Percentiles rank a stretch among this genome's conserved stretches.
Conservation (phyloP, 1,140 invertebrate genomes). For the Tetramorium alpestre region DNA sequence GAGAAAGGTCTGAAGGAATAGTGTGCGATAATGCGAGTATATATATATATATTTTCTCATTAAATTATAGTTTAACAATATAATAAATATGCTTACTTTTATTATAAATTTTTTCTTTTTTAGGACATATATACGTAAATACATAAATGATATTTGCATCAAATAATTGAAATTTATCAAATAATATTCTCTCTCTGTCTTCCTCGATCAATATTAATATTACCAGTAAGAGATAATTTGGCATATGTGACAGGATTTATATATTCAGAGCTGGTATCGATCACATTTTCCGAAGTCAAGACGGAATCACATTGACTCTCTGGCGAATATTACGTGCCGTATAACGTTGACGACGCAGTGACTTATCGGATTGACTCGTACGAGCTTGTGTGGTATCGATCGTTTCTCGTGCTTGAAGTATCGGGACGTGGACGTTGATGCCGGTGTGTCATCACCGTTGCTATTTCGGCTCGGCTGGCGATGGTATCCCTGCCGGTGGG, state of each 20-base stretch:
- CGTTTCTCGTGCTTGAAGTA: slow-evolving; percentile 53
- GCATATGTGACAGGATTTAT: neutral
- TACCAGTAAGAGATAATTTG: slow-evolving; percentile 16
- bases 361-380: slow-evolving; percentile 72
- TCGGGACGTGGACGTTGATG: slow-evolving; percentile 64
- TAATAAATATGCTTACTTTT: neutral
- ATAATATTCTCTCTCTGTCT: neutral
- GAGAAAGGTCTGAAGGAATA: neutral
- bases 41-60: neutral
- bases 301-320: slow-evolving; percentile 22
- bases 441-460: slow-evolving; percentile 43
- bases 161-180: neutral
- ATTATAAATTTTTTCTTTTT: neutral
- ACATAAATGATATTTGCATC: neutral
- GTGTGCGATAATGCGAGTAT: neutral
- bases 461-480: slow-evolving; percentile 59
- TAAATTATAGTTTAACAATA: neutral
- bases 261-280: neutral
- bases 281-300: neutral
- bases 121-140: neutral
- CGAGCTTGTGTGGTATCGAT: slow-evolving; percentile 64
- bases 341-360: slow-evolving; percentile 55
- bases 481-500: slow-evolving; percentile 38
- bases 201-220: slow-evolving; percentile 4
- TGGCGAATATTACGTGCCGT: slow-evolving; percentile 34